Base-by-base conservation (phyloP, 2,113 vertebrate genomes). In the Cyanoderma ruficeps region DNA sequence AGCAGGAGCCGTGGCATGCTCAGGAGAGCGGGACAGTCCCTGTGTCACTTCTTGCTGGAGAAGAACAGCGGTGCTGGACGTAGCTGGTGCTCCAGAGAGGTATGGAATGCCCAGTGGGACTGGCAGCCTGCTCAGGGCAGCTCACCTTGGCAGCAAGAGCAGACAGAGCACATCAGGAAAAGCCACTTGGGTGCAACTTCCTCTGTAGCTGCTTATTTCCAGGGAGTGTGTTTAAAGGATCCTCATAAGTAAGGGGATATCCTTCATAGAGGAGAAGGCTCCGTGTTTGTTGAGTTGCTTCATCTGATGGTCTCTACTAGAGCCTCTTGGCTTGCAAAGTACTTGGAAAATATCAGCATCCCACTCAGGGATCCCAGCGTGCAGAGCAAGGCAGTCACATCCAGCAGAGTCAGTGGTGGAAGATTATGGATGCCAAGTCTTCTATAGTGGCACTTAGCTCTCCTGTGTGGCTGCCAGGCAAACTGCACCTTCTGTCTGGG, bases 1-100 rank as follows among this genome's bases (percentile, higher is more conserved):
- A 65, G 79, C 57, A 47, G 83, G 72, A 89, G 70, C 64, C 0
- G 90, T 94, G 90, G 93, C 56, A 97, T 97, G 96, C 93, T 97
- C 69, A 94, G 91, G 84, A 94, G 92, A 86, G 65, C 0, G 0
- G 76, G 68, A 70, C 83, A 3, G 0, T 57, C 63, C 39, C 93
- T 95, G 80, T 4, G 59, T 37, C 93, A 80, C 74, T 81, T 91
- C 83, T 84, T 94, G 71, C 83, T 89, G 87, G 47, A 81, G 74
- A 91, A 64, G 52, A 94, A 70, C 60, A 65, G 46, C 64, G 2
- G 78, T 4, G 18, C 57, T 77, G 92, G 85, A 60, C 80, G 68
- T 4, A 90, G 65, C 72, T 94, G 4, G 0, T 60, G 23, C 56
- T 52, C 78, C 37, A 20, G 65, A 1, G 24, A 97, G 97, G 97